These are phyloP conservation scores for Autographa gamma DNA, from an alignment of 2,888 invertebrate species.

Conservation along the genomic window DNA sequence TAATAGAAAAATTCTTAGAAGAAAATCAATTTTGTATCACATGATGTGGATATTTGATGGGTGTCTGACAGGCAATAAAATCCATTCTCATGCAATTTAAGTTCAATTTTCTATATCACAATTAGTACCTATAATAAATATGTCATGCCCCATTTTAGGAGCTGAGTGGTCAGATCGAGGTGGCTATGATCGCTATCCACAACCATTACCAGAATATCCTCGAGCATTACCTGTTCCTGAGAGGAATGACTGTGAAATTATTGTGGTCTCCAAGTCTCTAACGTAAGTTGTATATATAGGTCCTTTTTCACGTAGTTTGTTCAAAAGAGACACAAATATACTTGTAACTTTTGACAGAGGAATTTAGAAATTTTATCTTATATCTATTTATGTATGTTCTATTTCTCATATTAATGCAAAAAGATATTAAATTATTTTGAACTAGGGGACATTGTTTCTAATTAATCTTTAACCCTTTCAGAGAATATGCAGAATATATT, in stretches of 20 bases:
- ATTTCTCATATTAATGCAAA: neutral
- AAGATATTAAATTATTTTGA: neutral
- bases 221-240: slow-evolving; percentile 85
- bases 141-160: slow-evolving; percentile 44
- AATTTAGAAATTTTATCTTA: too few relatives aligned
- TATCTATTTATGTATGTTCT: too few relatives aligned
- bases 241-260: slow-evolving; percentile 96
- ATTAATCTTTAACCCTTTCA: slow-evolving; percentile 65
- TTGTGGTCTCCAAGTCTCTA: slow-evolving; percentile 94
- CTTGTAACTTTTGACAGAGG: too few relatives aligned
- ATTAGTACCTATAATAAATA: too few relatives aligned
- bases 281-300: slow-evolving; percentile 89
- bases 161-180: slow-evolving; percentile 76
- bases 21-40: too few relatives aligned
- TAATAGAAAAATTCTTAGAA: too few relatives aligned
- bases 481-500: slow-evolving; percentile 96
- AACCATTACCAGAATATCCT: slow-evolving; percentile 73
- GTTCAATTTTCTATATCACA: too few relatives aligned
- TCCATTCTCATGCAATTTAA: too few relatives aligned
- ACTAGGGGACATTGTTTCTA: neutral
- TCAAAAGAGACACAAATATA: too few relatives aligned
- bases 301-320: neutral
- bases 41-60: too few relatives aligned
- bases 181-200: slow-evolving; percentile 75
- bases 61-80: too few relatives aligned